Evolutionary conservation across 2,797 vertebrate species (phyloP).

Genomic region (Liparis tanakae): DNA sequence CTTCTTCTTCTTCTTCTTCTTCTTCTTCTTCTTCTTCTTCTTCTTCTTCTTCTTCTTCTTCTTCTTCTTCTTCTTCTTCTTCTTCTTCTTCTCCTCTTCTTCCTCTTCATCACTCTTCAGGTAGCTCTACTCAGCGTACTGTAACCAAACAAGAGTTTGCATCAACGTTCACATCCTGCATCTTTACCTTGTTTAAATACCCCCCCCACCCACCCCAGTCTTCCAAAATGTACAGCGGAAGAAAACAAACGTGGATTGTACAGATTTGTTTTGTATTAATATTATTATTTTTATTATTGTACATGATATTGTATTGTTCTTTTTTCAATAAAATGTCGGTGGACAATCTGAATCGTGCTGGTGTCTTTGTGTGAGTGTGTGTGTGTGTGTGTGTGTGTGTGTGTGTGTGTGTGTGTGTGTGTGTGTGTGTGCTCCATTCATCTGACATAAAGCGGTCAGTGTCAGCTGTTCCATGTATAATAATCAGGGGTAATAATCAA

Average conservation of each 20-base stretch:
- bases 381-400: slow-evolving; percentile 33
- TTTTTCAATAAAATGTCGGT: slow-evolving; percentile 95
- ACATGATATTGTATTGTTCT: slow-evolving; percentile 96
- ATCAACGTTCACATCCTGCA: slow-evolving; percentile 41
- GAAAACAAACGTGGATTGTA: slow-evolving; percentile 98
- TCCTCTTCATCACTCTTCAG: slow-evolving; percentile 30
- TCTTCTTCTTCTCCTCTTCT: slow-evolving; percentile 36
- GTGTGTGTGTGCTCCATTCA: slow-evolving; percentile 34
- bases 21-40: not conserved
- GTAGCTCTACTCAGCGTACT: slow-evolving; percentile 83
- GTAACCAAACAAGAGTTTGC: slow-evolving; percentile 77
- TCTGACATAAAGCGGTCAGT: slow-evolving; percentile 56
- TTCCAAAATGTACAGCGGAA: slow-evolving; percentile 97
- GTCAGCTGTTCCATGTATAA: slow-evolving; percentile 4
- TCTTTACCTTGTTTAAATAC: not conserved
- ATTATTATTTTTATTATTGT: slow-evolving; percentile 89
- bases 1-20: slow-evolving; percentile 7
- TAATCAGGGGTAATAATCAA: too few relatives aligned
- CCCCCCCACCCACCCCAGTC: slow-evolving; percentile 76
- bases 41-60: not conserved
- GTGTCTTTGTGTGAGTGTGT: slow-evolving; percentile 39
- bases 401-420: slow-evolving; percentile 34
- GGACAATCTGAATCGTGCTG: slow-evolving; percentile 72
- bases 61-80: slow-evolving; percentile 35
- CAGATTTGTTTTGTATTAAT: slow-evolving; percentile 93